Evolutionary conservation across 2,797 vertebrate genomes (phyloP), one percentile per base, ranked within the genome.

Genomic region (Eulemur albifrons): DNA sequence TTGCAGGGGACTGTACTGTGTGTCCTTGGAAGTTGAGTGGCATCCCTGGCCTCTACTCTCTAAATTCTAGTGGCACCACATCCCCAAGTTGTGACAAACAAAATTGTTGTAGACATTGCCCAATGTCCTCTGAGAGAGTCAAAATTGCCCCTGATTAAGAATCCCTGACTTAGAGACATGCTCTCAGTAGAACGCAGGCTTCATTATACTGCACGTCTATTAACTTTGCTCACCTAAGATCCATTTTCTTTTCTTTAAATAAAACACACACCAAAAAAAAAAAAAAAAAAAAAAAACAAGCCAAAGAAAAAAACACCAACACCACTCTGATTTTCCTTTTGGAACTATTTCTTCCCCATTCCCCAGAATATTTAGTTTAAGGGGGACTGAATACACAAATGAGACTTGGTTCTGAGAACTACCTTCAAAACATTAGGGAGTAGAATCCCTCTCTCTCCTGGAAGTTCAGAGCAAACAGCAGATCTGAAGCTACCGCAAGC

Each of bases 191-290:
- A 10, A 50, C 4, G 13, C 9, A 67, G 73, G 1, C 23, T 23
- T 73, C 18, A 18, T 12, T 48, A 21, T 0, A 63, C 18, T 8
- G 3, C 0, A 20, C 7, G 1, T 57, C 45, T n/a, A 14, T 45
- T 7, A 17, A 67, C 38, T 72, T 61, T 45, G 7, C 35, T 95
- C 17, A 48, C 9, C 5, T 40, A 7, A 4, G 3, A 72, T 81
- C 35, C 2, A 63, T 48, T 92, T 88, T 75, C 40, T 87, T 45
- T 43, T 48, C 52, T 70, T 88, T 61, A 80, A 70, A 32, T 48
- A 54, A 72, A 86, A 40, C 65, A 65, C 50, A n/a, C 38, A 40
- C 40, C 40, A 30, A 57, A 1, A 54, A 43, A 17, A 20, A 57
- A 1, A 54, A 43, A 17, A 15, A 61, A 38, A 38, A 30, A 57